Conservation (phyloP, 2,888 invertebrate species). For the Cryptus viduatorius region DNA sequence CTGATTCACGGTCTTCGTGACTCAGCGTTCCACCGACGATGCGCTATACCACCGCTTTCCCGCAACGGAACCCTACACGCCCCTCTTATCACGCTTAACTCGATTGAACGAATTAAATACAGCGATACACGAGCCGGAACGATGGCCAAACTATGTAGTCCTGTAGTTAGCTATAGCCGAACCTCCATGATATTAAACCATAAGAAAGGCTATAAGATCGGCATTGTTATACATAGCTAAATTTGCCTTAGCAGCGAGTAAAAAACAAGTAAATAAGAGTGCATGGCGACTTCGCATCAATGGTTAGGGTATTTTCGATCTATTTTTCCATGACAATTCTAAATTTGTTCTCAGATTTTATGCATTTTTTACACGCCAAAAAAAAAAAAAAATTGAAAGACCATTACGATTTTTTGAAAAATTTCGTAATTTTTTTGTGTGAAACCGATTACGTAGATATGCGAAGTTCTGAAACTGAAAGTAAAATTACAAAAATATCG, state of each 20-base stretch:
- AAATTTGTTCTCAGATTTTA: too few species aligned
- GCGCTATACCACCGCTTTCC: slow-evolving; percentile 27
- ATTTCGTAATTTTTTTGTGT: too few species aligned
- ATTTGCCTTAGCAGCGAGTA: neutral
- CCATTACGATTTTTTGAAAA: too few species aligned
- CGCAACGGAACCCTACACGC: slow-evolving; percentile 44
- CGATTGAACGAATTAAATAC: slow-evolving; percentile 77
- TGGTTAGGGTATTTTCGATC: too few species aligned
- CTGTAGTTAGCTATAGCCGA: neutral
- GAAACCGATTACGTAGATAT: neutral
- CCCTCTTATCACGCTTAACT: slow-evolving; percentile 74
- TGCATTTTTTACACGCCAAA: too few species aligned
- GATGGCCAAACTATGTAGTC: slow-evolving; percentile 4
- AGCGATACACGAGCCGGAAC: slow-evolving; percentile 43
- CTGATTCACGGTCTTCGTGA: slow-evolving; percentile 66
- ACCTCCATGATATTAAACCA: neutral
- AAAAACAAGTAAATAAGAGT: neutral
- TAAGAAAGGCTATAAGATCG: neutral
- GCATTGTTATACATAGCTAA: neutral
- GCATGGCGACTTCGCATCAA: neutral
- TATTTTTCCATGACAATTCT: too few species aligned
- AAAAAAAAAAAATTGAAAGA: too few species aligned
- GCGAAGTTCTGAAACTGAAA: neutral
- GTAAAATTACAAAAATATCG: neutral
- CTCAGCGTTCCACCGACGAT: slow-evolving; percentile 48